Base-by-base conservation (phyloP, 2,113 vertebrate species). In the Syngnathus scovelli region DNA sequence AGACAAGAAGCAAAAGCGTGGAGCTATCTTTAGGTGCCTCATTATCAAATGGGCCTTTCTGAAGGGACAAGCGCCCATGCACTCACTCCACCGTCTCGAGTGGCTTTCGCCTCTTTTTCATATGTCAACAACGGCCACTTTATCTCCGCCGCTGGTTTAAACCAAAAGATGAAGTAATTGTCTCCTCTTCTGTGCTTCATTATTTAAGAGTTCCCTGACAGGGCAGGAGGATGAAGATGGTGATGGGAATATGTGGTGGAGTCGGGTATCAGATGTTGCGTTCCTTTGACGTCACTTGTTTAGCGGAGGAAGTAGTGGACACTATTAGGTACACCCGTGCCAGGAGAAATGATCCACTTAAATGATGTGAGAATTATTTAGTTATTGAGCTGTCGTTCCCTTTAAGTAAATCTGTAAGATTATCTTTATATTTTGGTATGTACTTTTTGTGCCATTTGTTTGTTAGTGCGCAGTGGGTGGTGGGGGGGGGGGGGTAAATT, bases 31-130 rank as follows among this genome's bases (percentile, higher is more conserved):
- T 81, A 75, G 80, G 64, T 48, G 71, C 76, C 83, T 89, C 77
- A 67, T 87, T 87, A 88, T 76, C 77, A 85, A 84, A 79, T 64
- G 69, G 82, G 77, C 71, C 71, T 78, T 79, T 69, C 81, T 71
- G 69, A 79, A 79, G 71, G 85, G 88, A 85, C 86, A 72, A 78
- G 78, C 19, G 48, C 19, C 64, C 68, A 60, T 27, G 27, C 27
- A 27, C 27, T 27, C 49, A 33, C 69, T 71, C 67, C 8, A 65
- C 7, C 37, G 81, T 80, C 86, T 86, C 78, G 66, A 85, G 81
- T 80, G 81, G 74, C 77, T 65, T 77, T 77, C 33, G 62, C 66
- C 61, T 60, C 66, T 78, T 61, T 33, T 79, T 76, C 65, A 64
- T 66, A 66, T 56, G 71, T 71, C 64, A 64, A 37, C n/a, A 66